phyloP scores from a whole-genome alignment of 2,113 vertebrate species.

The Pristiophorus japonicus region DNA sequence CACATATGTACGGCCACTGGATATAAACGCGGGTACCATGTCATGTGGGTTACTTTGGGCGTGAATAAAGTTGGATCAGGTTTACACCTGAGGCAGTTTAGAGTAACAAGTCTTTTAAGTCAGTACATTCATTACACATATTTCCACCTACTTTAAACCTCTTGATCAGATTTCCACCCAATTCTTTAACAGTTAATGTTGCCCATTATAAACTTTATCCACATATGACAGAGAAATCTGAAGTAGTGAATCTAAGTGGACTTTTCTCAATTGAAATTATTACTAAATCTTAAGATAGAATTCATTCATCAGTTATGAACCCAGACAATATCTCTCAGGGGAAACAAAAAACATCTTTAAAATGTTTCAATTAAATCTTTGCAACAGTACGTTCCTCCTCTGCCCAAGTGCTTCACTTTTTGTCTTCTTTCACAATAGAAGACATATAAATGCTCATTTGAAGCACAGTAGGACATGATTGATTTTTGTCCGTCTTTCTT shows the following conservation, averaged over 20 bases:
- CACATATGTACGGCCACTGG: too few species aligned
- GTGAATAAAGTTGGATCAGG: too few species aligned
- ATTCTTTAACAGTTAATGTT: background rate
- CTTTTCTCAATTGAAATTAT: background rate
- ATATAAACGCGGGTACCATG: too few species aligned
- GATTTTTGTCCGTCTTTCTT: constrained; percentile 28
- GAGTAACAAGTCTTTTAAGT: too few species aligned
- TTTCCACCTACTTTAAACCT: background rate
- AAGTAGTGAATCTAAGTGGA: background rate
- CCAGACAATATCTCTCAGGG: background rate
- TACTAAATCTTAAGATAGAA: background rate
- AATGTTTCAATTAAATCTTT: background rate
- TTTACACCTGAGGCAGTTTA: too few species aligned
- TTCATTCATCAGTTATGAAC: background rate
- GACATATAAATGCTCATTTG: constrained; percentile 23
- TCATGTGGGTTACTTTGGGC: too few species aligned
- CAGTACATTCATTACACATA: too few species aligned
- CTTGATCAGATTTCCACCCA: background rate
- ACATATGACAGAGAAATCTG: background rate
- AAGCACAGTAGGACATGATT: background rate
- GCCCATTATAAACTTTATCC: background rate
- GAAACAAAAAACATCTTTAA: background rate
- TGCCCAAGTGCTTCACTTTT: background rate
- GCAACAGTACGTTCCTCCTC: background rate
- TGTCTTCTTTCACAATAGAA: background rate